Evolutionary conservation across 2,113 vertebrate genomes (phyloP), one percentile per base, ranked within the genome.

Genomic region (Xyrauchen texanus): DNA sequence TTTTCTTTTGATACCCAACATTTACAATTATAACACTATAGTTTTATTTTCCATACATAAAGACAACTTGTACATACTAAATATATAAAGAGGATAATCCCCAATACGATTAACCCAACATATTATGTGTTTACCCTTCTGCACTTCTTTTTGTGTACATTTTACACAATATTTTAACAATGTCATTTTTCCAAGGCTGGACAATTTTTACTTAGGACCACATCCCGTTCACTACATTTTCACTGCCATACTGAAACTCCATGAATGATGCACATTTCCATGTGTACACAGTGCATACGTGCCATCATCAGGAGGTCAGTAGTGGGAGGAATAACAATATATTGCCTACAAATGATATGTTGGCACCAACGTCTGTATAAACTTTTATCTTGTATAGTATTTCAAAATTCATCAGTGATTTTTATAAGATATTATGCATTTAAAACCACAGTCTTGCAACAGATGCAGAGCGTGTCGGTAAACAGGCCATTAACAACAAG

Each of bases 31-130:
- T 91, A 90, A 91, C 90, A 93, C 92, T 90, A 92, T 34, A 34
- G 88, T 89, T 92, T 85, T 86, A 85, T 71, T 85, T 82, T 88
- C 85, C 82, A 79, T 78, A 92, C 90, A 92, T 88, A 87, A 91
- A 93, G 90, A 92, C 91, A 90, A 93, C 86, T 92, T 90, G 91
- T 91, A 93, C 91, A 91, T 87, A 91, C 89, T 88, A 85, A 87
- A 90, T 73, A 85, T 88, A 90, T 86, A 81, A 88, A 78, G 82
- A 88, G 85, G 63, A 86, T 84, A 87, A 84, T 87, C 82, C 86
- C 84, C 84, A 85, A 86, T 84, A 88, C 70, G 85, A 67, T 34
- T 34, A 34, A 34, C 21, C 47, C 4, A 8, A 57, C 44, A 47
- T 47, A 64, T 9, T 62, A 10, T 49, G 60, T 57, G 52, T 82